Base-by-base conservation (phyloP, 2,113 vertebrate species). In the Danio rerio region DNA sequence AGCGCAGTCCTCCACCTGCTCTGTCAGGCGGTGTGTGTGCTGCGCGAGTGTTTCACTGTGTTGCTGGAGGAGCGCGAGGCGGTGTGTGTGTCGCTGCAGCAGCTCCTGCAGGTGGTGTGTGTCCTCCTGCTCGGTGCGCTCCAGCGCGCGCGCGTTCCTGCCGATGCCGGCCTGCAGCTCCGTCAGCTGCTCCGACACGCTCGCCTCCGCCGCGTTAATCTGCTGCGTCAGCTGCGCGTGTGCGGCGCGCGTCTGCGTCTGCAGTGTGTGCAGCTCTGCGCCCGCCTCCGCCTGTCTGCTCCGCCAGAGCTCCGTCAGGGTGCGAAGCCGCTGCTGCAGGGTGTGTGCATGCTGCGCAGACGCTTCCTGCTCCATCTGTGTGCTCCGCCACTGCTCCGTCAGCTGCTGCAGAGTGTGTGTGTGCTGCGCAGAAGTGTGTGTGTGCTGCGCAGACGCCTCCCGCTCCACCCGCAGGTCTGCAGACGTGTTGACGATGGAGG, bases 71-170 rank as follows among this genome's bases (percentile, higher is more conserved):
- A 3, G 1, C 31, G 31, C 3, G 31, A 31, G 31, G 31, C 31
- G 31, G 31, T 31, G 31, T 31, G 31, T 31, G 31, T 31, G 31
- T 31, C 31, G 31, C 31, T 2, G 31, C 1, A 31, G 3, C 31
- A 31, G 31, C 31, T 31, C 31, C 31, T 31, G 31, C 31, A 31
- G 31, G 31, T 31, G 31, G 31, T 31, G 31, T 31, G 89, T 58
- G 66, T 98, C 95, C 2, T 97, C 96, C 5, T 95, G 95, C 89
- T 99, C 98, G 0, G 97, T 94, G 56, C 89, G 95, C 89, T 95
- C 95, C 78, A 99, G 73, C 2, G 93, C 95, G 16, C 91, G 94
- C 11, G 95, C 91, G 70, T 99, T 99, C 90, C 95, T 93, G 77
- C 88, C 86, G 0, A 96, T 97, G 90, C 96, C 95, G 77, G 95